Percentiles rank a stretch among this genome's conserved stretches.
Evolutionary conservation across 2,797 vertebrate species (phyloP).

Genomic region (Tarsius wallacei): DNA sequence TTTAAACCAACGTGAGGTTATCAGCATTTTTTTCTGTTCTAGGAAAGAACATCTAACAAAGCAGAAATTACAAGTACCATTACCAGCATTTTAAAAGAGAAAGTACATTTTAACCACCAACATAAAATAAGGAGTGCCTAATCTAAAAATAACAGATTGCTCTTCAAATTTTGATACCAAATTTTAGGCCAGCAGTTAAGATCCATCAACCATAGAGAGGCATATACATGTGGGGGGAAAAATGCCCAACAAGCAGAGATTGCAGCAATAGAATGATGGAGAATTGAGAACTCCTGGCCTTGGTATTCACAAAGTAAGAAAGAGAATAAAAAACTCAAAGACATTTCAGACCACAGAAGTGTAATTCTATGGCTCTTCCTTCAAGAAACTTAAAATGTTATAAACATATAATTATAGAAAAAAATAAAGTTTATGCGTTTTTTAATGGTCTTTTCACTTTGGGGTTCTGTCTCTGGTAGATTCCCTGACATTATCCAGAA

Average conservation of each 20-base stretch:
- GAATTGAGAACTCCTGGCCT: accelerated
- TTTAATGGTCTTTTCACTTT: conserved; percentile 68
- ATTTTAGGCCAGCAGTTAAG: not conserved
- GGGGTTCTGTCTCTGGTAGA: conserved; percentile 31
- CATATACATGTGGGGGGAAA: too few species aligned
- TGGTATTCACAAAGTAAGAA: not conserved
- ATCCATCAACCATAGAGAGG: not conserved
- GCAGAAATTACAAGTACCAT: not conserved
- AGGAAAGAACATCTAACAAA: not conserved
- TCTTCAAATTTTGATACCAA: conserved; percentile 12
- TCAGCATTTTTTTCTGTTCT: not conserved
- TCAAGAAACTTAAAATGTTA: conserved; percentile 71
- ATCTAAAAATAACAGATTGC: not conserved
- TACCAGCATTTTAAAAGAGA: conserved; percentile 13
- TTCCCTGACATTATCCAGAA: conserved; percentile 45
- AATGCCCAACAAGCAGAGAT: not conserved
- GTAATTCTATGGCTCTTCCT: conserved; percentile 23
- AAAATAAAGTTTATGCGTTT: conserved; percentile 54
- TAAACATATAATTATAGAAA: conserved; percentile 60
- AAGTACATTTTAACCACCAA: not conserved
- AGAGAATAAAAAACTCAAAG: not conserved
- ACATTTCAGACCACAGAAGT: conserved; percentile 31
- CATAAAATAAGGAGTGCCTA: not conserved
- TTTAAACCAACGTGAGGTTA: not conserved
- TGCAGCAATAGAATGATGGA: not conserved